Evolutionary conservation across 2,888 invertebrate genomes (phyloP).

Genomic region (Drosophila anomalata): DNA sequence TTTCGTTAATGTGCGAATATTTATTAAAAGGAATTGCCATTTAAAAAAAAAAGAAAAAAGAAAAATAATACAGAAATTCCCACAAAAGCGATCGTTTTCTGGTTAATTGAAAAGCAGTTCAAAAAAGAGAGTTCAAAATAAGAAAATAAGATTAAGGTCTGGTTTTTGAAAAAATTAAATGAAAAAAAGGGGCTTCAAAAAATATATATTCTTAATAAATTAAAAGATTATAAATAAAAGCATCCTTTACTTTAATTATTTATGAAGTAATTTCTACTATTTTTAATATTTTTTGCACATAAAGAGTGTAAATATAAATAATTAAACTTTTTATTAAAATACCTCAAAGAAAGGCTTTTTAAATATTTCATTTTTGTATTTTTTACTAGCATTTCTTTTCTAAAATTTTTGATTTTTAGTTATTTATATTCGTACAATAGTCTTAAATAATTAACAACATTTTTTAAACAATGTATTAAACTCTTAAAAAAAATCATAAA

Average conservation of each 20-base stretch:
- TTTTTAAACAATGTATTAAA: no score
- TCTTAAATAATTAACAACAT: no score
- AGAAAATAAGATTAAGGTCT: slow-evolving; percentile 9
- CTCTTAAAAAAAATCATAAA: no score
- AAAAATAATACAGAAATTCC: neutral
- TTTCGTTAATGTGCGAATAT: slow-evolving; percentile 73
- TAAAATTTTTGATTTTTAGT: no score
- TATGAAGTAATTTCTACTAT: neutral
- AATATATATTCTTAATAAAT: neutral
- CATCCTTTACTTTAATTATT: neutral
- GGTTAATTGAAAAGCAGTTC: slow-evolving; percentile 29
- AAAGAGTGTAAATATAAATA: no score
- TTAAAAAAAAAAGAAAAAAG: neutral
- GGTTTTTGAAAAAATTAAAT: neutral
- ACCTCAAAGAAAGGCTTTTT: no score
- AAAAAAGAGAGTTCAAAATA: slow-evolving; percentile 2
- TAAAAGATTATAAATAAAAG: neutral
- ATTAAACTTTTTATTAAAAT: no score
- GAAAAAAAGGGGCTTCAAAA: neutral
- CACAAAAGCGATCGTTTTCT: slow-evolving; percentile 16
- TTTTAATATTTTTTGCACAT: no score
- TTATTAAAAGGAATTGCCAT: slow-evolving; percentile 60
- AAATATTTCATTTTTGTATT: no score
- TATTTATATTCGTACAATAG: no score
- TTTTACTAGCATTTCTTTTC: no score